Evolutionary conservation across 2,797 vertebrate genomes (phyloP), one percentile per base, ranked within the genome.

Genomic region (Poliocrania exsul): DNA sequence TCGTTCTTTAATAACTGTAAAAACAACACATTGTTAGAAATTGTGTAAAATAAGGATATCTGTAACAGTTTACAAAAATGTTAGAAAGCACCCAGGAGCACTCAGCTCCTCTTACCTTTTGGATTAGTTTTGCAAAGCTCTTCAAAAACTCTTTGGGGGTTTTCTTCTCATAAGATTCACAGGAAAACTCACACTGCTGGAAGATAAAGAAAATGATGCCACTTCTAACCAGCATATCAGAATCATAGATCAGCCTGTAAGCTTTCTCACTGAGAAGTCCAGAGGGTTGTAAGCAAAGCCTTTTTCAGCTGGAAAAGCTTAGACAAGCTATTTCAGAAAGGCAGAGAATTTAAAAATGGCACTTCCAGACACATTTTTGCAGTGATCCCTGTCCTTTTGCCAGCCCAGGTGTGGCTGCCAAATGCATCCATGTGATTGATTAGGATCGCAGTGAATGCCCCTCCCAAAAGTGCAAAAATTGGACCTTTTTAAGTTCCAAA

Each of bases 161-260:
- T 86, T 96, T 94, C 87, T 95, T 97, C 82, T 95, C 10, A 0
- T 97, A 98, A n/a, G 93, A 96, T 75, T 95, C 92, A 82, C 98
- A 98, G 9, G 96, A 65, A 80, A 86, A 84, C 9, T 94, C 20
- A 21, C 97, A 98, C 1, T 65, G 84, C 92, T 98, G 92, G 40
- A 97, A 96, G 70, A 93, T 37, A 93, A 94, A 88, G 53, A 90
- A 92, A 85, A 87, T 61, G 9, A n/a, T 25, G n/a, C 4, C 20
- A 14, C n/a, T 79, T 65, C 12, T n/a, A 50, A 90, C 72, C n/a
- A 49, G 29, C 0, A 2, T 23, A 29, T 61, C 28, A 40, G 51
- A 54, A 74, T 64, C 50, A 35, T 23, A 57, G 80, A 47, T 25
- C 50, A 38, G 16, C 29, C 12, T 56, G 69, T 1, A 26, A 2